These are phyloP conservation scores for Oncorhynchus nerka DNA, from an alignment of 2,113 vertebrate species.

Conservation along the genomic window DNA sequence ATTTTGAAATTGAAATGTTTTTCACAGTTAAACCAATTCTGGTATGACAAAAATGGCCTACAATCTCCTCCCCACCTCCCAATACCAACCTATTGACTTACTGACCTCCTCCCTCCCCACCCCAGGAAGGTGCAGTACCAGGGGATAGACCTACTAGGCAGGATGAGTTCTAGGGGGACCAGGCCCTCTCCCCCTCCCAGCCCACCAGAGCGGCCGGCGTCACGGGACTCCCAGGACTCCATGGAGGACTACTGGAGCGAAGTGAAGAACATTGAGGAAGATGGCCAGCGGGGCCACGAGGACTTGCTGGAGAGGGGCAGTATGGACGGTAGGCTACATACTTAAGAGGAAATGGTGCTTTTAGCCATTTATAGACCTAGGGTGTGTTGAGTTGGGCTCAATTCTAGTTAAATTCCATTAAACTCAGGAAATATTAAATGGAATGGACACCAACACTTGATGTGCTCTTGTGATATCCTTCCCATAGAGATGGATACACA, in stretches of 20 bases:
- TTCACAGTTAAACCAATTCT: no score
- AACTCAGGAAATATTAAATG: no score
- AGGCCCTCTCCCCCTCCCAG: constrained; percentile 67
- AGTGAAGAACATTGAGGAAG: constrained; percentile 80
- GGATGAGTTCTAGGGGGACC: constrained; percentile 80
- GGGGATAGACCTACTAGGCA: constrained; percentile 63
- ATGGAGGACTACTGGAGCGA: constrained; percentile 90
- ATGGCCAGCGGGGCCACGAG: constrained; percentile 60
- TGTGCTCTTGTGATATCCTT: no score
- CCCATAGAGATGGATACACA: no score
- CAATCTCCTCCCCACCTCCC: no score
- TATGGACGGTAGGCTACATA: constrained; percentile 71
- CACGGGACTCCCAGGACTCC: constrained; percentile 76
- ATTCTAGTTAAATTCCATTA: no score
- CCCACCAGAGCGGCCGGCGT: constrained; percentile 57
- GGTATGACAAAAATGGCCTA: no score
- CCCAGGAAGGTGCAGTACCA: constrained; percentile 72
- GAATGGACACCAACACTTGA: no score
- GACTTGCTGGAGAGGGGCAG: constrained; percentile 76
- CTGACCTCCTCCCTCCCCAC: constrained; percentile 1
- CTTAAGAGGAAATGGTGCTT: not conserved
- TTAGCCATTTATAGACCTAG: no score
- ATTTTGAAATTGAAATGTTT: no score
- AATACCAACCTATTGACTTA: no score
- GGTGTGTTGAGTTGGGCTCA: no score